These are phyloP conservation scores for Drosophila persimilis DNA, from an alignment of 1,140 invertebrate genomes.

Conservation along the genomic window DNA sequence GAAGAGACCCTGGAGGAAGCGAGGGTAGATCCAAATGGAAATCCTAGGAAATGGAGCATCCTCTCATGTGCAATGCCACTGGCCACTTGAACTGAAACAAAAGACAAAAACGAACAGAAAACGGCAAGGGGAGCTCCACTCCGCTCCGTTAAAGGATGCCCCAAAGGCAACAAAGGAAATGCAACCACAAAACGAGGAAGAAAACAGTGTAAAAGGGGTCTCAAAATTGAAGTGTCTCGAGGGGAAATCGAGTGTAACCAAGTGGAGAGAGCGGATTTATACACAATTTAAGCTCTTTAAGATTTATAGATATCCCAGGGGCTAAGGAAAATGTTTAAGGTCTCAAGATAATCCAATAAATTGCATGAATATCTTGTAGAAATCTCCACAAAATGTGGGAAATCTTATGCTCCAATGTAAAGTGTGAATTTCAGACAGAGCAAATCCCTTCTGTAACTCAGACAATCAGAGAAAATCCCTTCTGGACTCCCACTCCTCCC, in stretches of 20 bases:
- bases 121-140: background rate
- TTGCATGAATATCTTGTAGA: background rate
- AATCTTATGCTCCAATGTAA: background rate
- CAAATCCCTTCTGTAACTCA: background rate
- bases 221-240: constrained; percentile 47
- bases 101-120: constrained; percentile 36
- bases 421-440: constrained; percentile 23
- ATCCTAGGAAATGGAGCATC: constrained; percentile 63
- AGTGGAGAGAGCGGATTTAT: constrained; percentile 4
- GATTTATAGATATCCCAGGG: constrained; percentile 1
- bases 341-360: constrained; percentile 5
- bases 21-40: constrained; percentile 25
- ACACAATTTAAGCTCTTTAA: constrained; percentile 30
- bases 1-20: constrained; percentile 15
- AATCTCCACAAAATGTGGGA: background rate
- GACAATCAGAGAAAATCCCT: constrained; percentile 18
- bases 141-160: constrained; percentile 28
- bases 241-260: constrained; percentile 53
- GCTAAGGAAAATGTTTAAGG: constrained; percentile 6
- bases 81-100: constrained; percentile 69
- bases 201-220: constrained; percentile 1
- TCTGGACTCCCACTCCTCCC: constrained; percentile 11
- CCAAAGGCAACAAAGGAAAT: constrained; percentile 43
- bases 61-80: constrained; percentile 49
- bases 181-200: background rate